These are phyloP conservation scores for Fregata magnificens DNA, from an alignment of 2,113 vertebrate species.

Conservation along the genomic window DNA sequence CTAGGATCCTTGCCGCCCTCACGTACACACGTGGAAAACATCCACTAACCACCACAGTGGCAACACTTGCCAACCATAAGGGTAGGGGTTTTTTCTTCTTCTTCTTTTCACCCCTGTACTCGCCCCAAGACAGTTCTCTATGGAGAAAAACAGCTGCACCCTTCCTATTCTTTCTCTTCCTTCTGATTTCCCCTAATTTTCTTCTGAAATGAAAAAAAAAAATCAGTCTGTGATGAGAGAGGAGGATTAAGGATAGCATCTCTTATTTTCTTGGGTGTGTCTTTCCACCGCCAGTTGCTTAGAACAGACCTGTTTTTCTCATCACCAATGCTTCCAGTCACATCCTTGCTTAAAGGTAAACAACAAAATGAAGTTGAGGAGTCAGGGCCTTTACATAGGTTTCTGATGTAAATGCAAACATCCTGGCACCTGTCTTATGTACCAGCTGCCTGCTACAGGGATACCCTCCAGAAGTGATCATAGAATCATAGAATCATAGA, in stretches of 20 bases:
- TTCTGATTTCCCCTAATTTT: neutral
- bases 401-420: neutral
- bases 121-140: neutral
- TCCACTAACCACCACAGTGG: neutral
- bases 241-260: neutral
- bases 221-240: neutral
- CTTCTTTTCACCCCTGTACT: neutral
- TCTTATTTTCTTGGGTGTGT: neutral
- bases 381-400: neutral
- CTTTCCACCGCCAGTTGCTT: neutral
- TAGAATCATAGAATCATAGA: no score
- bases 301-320: neutral
- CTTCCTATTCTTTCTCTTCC: neutral
- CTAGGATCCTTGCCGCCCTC: constrained; percentile 1
- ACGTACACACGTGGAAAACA: constrained; percentile 2
- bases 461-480: neutral
- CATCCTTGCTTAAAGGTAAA: neutral
- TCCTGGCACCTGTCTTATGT: no score
- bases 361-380: neutral
- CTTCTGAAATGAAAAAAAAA: neutral
- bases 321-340: neutral
- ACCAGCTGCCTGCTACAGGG: neutral
- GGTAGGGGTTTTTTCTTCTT: neutral
- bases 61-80: neutral
- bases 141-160: neutral